Evolutionary conservation across 1,140 invertebrate species (phyloP).

Genomic region (Euschistus heros): DNA sequence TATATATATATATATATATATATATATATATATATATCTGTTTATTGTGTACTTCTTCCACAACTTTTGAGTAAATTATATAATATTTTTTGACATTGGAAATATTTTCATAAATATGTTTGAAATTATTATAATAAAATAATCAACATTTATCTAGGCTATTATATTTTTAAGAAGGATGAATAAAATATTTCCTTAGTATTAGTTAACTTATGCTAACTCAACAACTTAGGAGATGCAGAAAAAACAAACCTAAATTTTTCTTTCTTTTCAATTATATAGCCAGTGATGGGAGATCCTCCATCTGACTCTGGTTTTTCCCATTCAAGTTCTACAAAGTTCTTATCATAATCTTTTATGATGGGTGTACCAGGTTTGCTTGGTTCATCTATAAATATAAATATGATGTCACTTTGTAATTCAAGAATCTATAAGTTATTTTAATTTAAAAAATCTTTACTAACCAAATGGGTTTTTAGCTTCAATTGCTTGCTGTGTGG

Average conservation of each 20-base stretch:
- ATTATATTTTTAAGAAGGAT: too few relatives aligned
- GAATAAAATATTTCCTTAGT: too few relatives aligned
- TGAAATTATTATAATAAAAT: too few relatives aligned
- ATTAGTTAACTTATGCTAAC: neutral
- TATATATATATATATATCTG: too few relatives aligned
- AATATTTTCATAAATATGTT: too few relatives aligned
- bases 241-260: conserved; percentile 47
- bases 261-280: conserved; percentile 92
- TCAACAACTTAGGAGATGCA: neutral
- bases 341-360: conserved; percentile 82
- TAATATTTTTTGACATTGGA: too few relatives aligned
- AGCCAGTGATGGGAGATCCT: conserved; percentile 80
- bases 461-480: conserved; percentile 95
- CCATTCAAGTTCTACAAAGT: conserved; percentile 95
- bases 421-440: neutral
- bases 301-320: conserved; percentile 72
- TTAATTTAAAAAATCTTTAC: neutral
- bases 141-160: too few relatives aligned
- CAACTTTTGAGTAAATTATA: too few relatives aligned
- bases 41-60: too few relatives aligned
- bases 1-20: too few relatives aligned
- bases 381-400: conserved; percentile 49
- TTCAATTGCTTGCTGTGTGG: conserved; percentile 76
- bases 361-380: conserved; percentile 78
- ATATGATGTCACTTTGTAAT: neutral